Percentiles rank a stretch among this genome's conserved stretches.
Evolutionary conservation across 2,113 vertebrate genomes (phyloP).

Genomic region (Peromyscus leucopus): DNA sequence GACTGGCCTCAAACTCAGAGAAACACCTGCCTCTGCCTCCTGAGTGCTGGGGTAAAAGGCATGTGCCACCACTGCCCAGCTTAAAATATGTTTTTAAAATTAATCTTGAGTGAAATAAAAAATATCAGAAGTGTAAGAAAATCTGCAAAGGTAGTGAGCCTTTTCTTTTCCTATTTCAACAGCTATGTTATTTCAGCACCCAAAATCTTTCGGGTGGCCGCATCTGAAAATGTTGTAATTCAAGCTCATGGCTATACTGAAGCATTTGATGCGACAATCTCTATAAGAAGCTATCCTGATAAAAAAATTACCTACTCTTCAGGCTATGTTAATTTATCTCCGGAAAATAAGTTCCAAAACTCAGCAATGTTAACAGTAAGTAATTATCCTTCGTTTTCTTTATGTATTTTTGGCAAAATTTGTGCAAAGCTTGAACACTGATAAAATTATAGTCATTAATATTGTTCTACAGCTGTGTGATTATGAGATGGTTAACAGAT

Average conservation of each 20-base stretch:
- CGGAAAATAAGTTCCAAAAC: conserved; percentile 89
- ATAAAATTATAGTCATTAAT: not conserved
- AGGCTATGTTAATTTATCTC: conserved; percentile 83
- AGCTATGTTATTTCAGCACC: conserved; percentile 95
- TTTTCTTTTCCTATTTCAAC: conserved; percentile 65
- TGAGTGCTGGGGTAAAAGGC: not conserved
- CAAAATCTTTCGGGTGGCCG: conserved; percentile 88
- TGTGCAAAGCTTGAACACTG: not conserved
- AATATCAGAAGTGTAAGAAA: conserved; percentile 17
- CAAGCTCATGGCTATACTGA: conserved; percentile 91
- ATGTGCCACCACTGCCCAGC: rapidly evolving
- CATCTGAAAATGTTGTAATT: conserved; percentile 90
- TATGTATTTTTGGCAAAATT: conserved; percentile 15
- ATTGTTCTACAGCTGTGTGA: not conserved
- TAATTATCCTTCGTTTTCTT: conserved; percentile 61
- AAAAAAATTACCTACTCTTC: conserved; percentile 76
- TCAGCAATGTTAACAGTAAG: conserved; percentile 89
- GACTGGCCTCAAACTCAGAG: not conserved
- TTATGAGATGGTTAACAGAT: not conserved
- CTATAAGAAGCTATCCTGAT: conserved; percentile 91
- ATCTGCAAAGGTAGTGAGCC: not conserved
- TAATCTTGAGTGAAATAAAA: conserved; percentile 42
- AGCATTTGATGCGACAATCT: conserved; percentile 86
- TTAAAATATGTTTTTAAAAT: conserved; percentile 18
- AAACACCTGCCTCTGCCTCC: not conserved